Evolutionary conservation across 2,888 invertebrate genomes (phyloP).

Genomic region (Cephus pulcher): DNA sequence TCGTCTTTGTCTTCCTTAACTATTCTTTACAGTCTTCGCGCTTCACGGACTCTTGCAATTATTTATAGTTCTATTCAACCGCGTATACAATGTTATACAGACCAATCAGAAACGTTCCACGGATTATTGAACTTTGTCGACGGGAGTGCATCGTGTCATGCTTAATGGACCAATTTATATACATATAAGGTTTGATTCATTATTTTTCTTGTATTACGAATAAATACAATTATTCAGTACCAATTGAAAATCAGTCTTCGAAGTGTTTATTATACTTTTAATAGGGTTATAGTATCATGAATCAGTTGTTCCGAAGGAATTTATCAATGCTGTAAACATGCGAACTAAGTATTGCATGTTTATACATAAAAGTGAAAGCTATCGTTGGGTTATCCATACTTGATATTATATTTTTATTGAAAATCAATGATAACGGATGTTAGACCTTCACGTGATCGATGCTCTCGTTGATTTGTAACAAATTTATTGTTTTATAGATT

Average conservation of each 20-base stretch:
- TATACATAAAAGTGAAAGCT: neutral
- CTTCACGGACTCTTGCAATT: neutral
- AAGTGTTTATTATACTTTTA: neutral
- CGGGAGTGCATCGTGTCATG: neutral
- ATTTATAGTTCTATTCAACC: neutral
- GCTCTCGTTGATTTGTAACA: neutral
- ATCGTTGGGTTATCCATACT: neutral
- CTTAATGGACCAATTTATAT: neutral
- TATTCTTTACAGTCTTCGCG: neutral
- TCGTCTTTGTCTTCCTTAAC: neutral
- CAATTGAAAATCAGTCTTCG: neutral
- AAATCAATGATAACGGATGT: neutral
- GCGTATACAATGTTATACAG: neutral
- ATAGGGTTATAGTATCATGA: neutral
- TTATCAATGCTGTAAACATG: neutral
- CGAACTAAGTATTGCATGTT: neutral
- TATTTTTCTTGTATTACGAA: neutral
- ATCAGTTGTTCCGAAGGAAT: neutral
- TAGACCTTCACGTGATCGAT: neutral
- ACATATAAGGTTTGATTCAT: neutral
- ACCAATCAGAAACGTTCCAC: neutral
- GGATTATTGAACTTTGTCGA: neutral
- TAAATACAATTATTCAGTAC: neutral
- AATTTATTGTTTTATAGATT: no score
- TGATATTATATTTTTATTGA: neutral